phyloP scores from a whole-genome alignment of 2,797 vertebrate genomes.

The Alexandromys oeconomus region DNA sequence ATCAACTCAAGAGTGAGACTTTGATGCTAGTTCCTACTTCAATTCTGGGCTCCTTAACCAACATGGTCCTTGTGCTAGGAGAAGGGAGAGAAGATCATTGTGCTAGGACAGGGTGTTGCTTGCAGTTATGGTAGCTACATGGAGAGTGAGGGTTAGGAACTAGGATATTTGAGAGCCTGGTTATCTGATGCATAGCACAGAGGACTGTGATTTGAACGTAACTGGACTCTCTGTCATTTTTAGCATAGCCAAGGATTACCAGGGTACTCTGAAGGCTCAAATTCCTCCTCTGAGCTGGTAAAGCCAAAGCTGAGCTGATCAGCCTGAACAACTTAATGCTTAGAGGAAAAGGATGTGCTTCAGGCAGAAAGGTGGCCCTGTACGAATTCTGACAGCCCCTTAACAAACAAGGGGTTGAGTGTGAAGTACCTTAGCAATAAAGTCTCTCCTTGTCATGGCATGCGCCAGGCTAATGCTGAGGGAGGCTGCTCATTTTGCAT shows the following conservation, averaged over 20 bases:
- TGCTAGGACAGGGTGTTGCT: not conserved
- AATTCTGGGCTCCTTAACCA: not conserved
- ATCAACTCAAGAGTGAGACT: not conserved
- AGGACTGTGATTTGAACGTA: not conserved
- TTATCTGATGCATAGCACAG: not conserved
- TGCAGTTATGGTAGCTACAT: not conserved
- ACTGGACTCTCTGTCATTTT: not conserved
- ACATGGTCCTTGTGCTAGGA: not conserved
- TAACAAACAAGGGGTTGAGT: constrained; percentile 6
- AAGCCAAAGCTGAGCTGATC: not conserved
- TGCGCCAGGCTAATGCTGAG: not conserved
- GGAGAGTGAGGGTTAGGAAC: not conserved
- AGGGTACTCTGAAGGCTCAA: not conserved
- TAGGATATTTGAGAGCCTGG: not conserved
- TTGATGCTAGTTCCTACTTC: not conserved
- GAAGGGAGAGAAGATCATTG: rapidly evolving
- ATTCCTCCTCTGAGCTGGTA: not conserved
- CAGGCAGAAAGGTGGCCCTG: constrained; percentile 31
- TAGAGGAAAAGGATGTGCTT: not conserved
- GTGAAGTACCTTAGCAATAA: not conserved
- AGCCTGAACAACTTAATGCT: not conserved
- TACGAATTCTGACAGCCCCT: constrained; percentile 5
- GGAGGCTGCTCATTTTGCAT: not conserved
- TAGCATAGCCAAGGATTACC: not conserved
- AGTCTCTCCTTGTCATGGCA: not conserved